Base-by-base conservation (phyloP, 2,888 invertebrate genomes). In the Erebia aethiops region DNA sequence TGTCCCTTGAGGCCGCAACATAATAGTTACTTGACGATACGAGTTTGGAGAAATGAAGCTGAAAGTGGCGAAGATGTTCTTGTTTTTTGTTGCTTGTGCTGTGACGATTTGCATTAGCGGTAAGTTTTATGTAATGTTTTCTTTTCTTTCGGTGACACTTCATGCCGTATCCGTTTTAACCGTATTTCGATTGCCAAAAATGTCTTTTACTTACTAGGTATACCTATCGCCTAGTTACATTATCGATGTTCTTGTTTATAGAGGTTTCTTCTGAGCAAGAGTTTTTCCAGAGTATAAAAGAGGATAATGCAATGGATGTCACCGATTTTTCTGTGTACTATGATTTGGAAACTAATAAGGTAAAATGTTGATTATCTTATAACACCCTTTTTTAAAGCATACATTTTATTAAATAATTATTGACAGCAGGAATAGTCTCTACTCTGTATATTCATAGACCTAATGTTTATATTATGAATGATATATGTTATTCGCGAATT, bases 321-420 rank as follows among this genome's bases (percentile, higher is more conserved):
- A 79, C 92, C 1, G 93, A 94, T 71, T 90, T 94, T 74, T 94
- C 94, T 0, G 84, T 94, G 60, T 94, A 92, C 79, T 94, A 94
- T 73, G 88, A 92, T 75, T 73, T 91, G 52, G 81, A 87, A 18
- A 88, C 91, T n/a, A 93, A 94, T 77, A 82, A 91, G 84, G 94
- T 93, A 73, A 46, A 46, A 46, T 46, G 11, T 46, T 46, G 13
- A 46, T 46, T 11, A 13, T 46, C 11, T 11, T 46, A 46, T 10
- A 3, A 10, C 0, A 26, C 21, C 10, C 11, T 0, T 46, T 11
- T 11, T 46, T 13, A 2, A 46, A 43, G 46, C 13, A 46, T 7
- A 1, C 5, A 35, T 35, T 35, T 35, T 35, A 35, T 35, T 35
- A 35, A 35, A 35, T 35, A 35, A 35, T 35, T 35, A 35, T 35